Evolutionary conservation across 2,113 vertebrate species (phyloP).

Genomic region (Orycteropus afer): DNA sequence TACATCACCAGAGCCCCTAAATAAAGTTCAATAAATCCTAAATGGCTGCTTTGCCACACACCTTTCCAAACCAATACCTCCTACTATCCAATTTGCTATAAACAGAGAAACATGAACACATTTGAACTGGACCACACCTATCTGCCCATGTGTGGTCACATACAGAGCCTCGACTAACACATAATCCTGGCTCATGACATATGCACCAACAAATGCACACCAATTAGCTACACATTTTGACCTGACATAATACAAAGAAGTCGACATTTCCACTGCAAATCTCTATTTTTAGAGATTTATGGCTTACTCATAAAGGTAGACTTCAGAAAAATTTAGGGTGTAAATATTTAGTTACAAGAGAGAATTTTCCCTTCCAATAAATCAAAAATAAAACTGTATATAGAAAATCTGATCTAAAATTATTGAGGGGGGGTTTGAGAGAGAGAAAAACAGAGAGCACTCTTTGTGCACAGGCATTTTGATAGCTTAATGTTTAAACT

Average conservation of each 20-base stretch:
- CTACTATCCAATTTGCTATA: background rate
- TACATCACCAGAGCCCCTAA: background rate
- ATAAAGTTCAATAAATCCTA: constrained; percentile 7
- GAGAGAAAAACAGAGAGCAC: background rate
- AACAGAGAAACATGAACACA: constrained; percentile 56
- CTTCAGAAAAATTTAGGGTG: constrained; percentile 53
- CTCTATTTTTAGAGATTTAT: constrained; percentile 64
- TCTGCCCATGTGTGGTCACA: constrained; percentile 29
- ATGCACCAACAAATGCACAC: constrained; percentile 36
- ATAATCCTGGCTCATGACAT: constrained; percentile 55
- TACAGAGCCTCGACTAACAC: constrained; percentile 37
- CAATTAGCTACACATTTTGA: constrained; percentile 48
- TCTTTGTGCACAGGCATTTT: background rate
- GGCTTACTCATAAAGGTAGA: constrained; percentile 54
- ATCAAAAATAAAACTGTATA: constrained; percentile 35
- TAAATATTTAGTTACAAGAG: constrained; percentile 54
- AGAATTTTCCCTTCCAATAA: constrained; percentile 66
- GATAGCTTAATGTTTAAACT: background rate
- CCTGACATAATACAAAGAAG: constrained; percentile 52
- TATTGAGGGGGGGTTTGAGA: background rate
- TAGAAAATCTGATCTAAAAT: constrained; percentile 49
- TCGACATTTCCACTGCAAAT: constrained; percentile 62
- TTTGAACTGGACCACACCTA: constrained; percentile 8
- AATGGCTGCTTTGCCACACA: constrained; percentile 12
- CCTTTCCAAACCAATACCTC: constrained; percentile 43